Evolutionary conservation across 1,140 invertebrate genomes (phyloP).

Genomic region (Drosophila setifemur): DNA sequence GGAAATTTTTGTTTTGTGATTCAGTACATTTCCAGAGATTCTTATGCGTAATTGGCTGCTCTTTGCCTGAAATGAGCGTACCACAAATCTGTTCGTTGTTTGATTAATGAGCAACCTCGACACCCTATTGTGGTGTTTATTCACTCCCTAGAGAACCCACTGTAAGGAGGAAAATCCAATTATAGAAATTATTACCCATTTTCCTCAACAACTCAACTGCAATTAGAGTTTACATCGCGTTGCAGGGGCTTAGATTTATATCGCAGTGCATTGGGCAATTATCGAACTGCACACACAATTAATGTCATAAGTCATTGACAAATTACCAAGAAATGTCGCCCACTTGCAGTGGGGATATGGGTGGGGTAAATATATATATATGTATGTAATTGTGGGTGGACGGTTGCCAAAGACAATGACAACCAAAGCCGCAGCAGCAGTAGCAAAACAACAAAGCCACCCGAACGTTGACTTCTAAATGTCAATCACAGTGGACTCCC

Average conservation of each 20-base stretch:
- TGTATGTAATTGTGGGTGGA: not conserved
- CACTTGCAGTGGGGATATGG: constrained; percentile 4
- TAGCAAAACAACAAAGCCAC: constrained; percentile 25
- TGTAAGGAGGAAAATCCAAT: not conserved
- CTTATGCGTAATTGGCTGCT: constrained; percentile 46
- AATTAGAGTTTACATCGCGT: constrained; percentile 7
- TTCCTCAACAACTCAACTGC: not conserved
- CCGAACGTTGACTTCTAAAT: constrained; percentile 74
- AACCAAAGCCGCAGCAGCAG: constrained; percentile 12
- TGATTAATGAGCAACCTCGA: constrained; percentile 59
- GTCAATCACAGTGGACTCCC: constrained; percentile 60
- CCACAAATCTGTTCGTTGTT: constrained; percentile 57
- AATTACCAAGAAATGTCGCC: constrained; percentile 59
- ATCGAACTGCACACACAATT: constrained; percentile 34
- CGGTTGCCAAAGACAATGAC: constrained; percentile 57
- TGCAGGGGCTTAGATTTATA: not conserved
- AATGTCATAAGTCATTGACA: constrained; percentile 54
- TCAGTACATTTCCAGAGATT: constrained; percentile 58
- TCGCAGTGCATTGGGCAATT: constrained; percentile 11
- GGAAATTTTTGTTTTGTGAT: constrained; percentile 1
- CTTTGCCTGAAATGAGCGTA: constrained; percentile 23
- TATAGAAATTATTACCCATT: not conserved
- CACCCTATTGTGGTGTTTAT: constrained; percentile 6
- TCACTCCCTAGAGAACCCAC: not conserved
- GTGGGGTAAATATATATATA: not conserved